Percentiles rank a stretch among this genome's conserved stretches.
Conservation (phyloP, 2,888 invertebrate species). For the Nineta flava region DNA sequence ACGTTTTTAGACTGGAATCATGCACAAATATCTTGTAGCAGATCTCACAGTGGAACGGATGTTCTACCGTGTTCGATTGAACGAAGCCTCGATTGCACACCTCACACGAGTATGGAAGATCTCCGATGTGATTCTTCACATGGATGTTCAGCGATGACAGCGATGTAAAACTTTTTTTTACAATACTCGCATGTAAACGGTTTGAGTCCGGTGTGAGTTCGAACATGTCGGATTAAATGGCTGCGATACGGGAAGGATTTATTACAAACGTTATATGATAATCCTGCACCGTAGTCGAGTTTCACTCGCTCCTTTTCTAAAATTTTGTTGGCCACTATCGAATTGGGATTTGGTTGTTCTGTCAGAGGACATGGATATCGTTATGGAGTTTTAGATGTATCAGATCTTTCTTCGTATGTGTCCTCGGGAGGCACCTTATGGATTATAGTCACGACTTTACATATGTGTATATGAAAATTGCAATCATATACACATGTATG, state of each 20-base stretch:
- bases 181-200: slow-evolving; percentile 4
- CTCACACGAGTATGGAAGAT: slow-evolving; percentile 1
- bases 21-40: slow-evolving; percentile 4
- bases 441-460: too few relatives aligned
- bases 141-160: slow-evolving; percentile 4
- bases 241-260: slow-evolving; percentile 7
- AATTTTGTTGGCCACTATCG: neutral
- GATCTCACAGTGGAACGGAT: slow-evolving; percentile 2
- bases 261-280: slow-evolving; percentile 5
- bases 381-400: too few relatives aligned
- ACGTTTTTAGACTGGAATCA: slow-evolving; percentile 4
- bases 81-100: slow-evolving; percentile 3
- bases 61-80: slow-evolving; percentile 3
- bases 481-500: too few relatives aligned
- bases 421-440: too few relatives aligned
- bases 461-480: too few relatives aligned
- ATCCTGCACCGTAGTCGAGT: neutral
- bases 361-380: too few relatives aligned
- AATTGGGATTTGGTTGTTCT: neutral
- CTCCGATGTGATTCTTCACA: slow-evolving; percentile 4
- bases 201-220: slow-evolving; percentile 4
- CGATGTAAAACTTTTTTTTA: slow-evolving; percentile 2
- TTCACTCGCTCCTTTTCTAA: neutral
- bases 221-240: slow-evolving; percentile 7
- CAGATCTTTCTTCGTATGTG: too few relatives aligned